These are phyloP conservation scores for Cranoglanis bouderius DNA, from an alignment of 2,113 vertebrate genomes.

Conservation along the genomic window DNA sequence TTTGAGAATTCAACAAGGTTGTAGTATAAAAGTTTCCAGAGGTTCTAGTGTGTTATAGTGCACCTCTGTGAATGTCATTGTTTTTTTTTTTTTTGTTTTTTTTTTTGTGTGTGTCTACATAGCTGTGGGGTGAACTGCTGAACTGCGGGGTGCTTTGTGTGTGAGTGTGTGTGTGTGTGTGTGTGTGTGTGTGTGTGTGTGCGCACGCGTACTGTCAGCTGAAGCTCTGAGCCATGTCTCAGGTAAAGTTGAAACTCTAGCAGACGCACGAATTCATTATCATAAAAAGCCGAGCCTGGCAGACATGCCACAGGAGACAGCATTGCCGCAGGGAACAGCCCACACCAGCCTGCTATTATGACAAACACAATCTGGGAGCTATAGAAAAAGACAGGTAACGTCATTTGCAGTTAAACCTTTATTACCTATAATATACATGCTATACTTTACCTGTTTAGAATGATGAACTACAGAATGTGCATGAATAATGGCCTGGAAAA, in stretches of 20 bases:
- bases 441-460: neutral
- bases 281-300: slow-evolving; percentile 41
- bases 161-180: slow-evolving; percentile 35
- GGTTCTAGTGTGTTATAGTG: slow-evolving; percentile 8
- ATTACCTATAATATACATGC: neutral
- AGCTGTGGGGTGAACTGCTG: slow-evolving; percentile 11
- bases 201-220: slow-evolving; percentile 2
- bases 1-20: neutral
- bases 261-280: slow-evolving; percentile 42
- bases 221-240: slow-evolving; percentile 33
- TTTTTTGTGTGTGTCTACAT: slow-evolving; percentile 31
- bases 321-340: slow-evolving; percentile 28
- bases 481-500: neutral
- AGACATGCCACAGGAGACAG: slow-evolving; percentile 48
- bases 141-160: slow-evolving; percentile 36
- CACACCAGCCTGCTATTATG: slow-evolving; percentile 41
- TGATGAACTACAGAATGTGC: neutral
- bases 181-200: slow-evolving; percentile 43
- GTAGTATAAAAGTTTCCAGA: neutral
- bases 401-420: slow-evolving; percentile 10
- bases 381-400: slow-evolving; percentile 23
- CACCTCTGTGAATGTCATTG: neutral
- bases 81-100: slow-evolving; percentile 18
- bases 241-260: slow-evolving; percentile 40
- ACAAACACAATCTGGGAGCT: slow-evolving; percentile 31